phyloP scores from a whole-genome alignment of 2,113 vertebrate genomes.

The Odocoileus hemionus region DNA sequence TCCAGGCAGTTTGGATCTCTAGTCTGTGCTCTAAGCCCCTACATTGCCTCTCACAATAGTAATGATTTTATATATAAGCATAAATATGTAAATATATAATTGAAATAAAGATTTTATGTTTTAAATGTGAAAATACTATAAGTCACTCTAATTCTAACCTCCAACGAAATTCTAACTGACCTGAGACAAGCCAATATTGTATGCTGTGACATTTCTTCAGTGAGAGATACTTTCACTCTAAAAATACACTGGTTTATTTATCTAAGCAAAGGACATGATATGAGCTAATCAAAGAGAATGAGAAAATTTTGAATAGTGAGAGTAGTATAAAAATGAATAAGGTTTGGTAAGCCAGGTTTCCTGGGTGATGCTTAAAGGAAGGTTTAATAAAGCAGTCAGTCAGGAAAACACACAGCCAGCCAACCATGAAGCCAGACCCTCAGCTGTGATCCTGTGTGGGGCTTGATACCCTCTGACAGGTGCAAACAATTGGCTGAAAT shows the following conservation, averaged over 20 bases:
- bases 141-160: neutral
- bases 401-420: neutral
- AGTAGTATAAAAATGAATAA: neutral
- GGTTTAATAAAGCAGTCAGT: neutral
- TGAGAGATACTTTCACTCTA: neutral
- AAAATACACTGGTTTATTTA: conserved; percentile 30
- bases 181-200: neutral
- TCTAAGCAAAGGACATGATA: conserved; percentile 13
- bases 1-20: neutral
- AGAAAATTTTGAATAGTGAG: conserved; percentile 6
- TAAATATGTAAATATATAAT: neutral
- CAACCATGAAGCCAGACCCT: neutral
- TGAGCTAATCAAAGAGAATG: conserved; percentile 39
- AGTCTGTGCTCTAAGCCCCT: neutral
- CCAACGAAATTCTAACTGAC: neutral
- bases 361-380: neutral
- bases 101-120: neutral
- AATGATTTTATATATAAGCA: neutral
- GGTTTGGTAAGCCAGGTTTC: neutral
- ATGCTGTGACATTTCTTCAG: neutral
- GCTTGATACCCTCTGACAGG: neutral
- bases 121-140: neutral
- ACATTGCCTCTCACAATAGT: neutral
- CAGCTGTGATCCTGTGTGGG: neutral
- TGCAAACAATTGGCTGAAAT: neutral